A percentile compares a stretch with the other conserved stretches of the same genome.
phyloP scores from a whole-genome alignment of 2,888 invertebrate species.

The Linyphia triangularis region DNA sequence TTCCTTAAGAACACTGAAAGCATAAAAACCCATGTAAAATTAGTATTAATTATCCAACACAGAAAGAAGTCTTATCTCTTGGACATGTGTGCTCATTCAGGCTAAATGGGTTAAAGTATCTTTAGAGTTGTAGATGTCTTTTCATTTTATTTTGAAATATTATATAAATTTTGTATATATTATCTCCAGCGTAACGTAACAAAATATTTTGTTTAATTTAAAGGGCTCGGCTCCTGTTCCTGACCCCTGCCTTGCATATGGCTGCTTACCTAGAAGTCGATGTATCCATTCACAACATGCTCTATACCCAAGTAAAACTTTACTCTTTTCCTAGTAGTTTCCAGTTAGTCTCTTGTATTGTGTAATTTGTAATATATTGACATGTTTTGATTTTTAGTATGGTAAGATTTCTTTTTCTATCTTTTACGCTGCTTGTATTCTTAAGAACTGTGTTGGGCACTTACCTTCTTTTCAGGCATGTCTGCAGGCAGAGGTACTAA shows the following conservation, averaged over 20 bases:
- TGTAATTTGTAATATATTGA: background rate
- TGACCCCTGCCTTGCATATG: conserved; percentile 64
- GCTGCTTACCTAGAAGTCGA: conserved; percentile 64
- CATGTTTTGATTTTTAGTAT: conserved; percentile 16
- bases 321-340: conserved; percentile 8
- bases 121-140: too few relatives aligned
- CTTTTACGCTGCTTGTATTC: conserved; percentile 51
- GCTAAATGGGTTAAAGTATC: too few relatives aligned
- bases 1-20: too few relatives aligned
- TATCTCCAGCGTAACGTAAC: too few relatives aligned
- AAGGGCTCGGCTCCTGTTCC: conserved; percentile 64
- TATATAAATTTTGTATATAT: background rate
- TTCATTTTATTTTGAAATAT: background rate
- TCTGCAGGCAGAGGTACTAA: conserved; percentile 34
- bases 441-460: conserved; percentile 46
- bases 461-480: conserved; percentile 55
- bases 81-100: too few relatives aligned
- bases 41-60: too few relatives aligned
- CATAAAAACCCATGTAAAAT: too few relatives aligned
- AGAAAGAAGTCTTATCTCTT: too few relatives aligned
- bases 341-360: background rate
- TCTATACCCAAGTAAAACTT: conserved; percentile 73
- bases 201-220: background rate
- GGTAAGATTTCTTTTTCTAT: conserved; percentile 48
- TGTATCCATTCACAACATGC: conserved; percentile 68